Evolutionary conservation across 2,888 invertebrate species (phyloP), one percentile per base, ranked within the genome.

Genomic region (Endomychus coccineus): DNA sequence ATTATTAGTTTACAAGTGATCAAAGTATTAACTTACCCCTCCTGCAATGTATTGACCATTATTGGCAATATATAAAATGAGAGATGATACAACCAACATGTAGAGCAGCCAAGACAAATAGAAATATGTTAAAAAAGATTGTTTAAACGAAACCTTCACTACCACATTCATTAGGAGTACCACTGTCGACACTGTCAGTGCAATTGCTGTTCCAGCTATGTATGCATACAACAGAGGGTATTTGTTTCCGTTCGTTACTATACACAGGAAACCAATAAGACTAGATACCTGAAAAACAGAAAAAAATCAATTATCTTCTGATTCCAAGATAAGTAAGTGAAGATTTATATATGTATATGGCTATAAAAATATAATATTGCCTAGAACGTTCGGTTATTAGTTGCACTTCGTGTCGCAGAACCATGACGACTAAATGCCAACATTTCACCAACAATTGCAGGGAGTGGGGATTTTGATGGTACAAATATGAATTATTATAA

Each of bases 21-120:
- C 21, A 19, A 19, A 19, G 6, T 19, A 19, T 11, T 25, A 25
- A 25, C 31, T 39, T 38, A 43, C 43, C 24, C 40, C 43, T 14
- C 39, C 41, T 15, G 43, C 43, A 24, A 23, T 31, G 9, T 25
- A 36, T 33, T 34, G 16, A 17, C 28, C 27, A 14, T 22, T 10
- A 6, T 6, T 9, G 7, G 5, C 9, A 6, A 6, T 38, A 4
- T 38, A 38, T 19, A 47, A 17, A 9, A 45, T 21, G 6, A 47
- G 31, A 7, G 47, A 32, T 1, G 47, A 43, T 2, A 41, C 36
- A 4, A 40, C 29, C 23, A 40, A 25, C 34, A 47, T 38, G 30
- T 47, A 47, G 10, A 47, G 14, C 31, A 45, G 39, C 34, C 41
- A 43, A 13, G 36, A n/a, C 17, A 40, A 6, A 24, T 47, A 34